phyloP scores from a whole-genome alignment of 2,113 vertebrate genomes.

The Pyxicephalus adspersus region DNA sequence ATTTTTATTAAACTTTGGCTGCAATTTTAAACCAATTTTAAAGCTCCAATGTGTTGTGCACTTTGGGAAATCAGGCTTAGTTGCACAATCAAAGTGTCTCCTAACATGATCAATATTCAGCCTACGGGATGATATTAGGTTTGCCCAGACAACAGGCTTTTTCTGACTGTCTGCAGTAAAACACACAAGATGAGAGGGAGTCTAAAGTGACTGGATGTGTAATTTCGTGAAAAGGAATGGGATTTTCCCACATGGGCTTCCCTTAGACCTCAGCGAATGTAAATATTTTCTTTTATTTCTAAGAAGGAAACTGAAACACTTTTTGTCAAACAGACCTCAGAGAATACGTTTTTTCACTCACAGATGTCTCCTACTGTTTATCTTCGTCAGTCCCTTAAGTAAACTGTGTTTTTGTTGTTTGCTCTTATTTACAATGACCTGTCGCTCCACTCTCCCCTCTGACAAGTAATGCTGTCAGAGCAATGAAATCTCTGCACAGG shows the following conservation, averaged over 20 bases:
- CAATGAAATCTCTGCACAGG: not conserved
- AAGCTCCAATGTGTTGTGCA: not conserved
- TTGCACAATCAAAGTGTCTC: not conserved
- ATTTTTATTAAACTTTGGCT: not conserved
- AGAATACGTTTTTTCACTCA: conserved; percentile 65
- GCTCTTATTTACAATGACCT: conserved; percentile 46
- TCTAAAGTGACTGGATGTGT: not conserved
- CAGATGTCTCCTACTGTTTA: conserved; percentile 73
- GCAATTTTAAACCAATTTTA: not conserved
- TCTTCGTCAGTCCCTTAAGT: conserved; percentile 67
- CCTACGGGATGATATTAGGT: not conserved
- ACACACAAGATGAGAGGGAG: not conserved
- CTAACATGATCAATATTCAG: not conserved
- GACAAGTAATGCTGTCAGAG: conserved; percentile 11
- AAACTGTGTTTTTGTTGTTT: conserved; percentile 65
- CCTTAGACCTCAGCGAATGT: not conserved
- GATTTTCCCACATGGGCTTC: conserved; percentile 26
- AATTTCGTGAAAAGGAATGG: not conserved
- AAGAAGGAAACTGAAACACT: conserved; percentile 62
- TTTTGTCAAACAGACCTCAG: conserved; percentile 60
- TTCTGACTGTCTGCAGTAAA: not conserved
- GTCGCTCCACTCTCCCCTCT: conserved; percentile 39
- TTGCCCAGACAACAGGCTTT: not conserved
- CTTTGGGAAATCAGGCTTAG: not conserved
- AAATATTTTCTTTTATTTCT: conserved; percentile 59